Conservation (phyloP, 2,113 vertebrate species). For the Pseudonaja textilis region DNA sequence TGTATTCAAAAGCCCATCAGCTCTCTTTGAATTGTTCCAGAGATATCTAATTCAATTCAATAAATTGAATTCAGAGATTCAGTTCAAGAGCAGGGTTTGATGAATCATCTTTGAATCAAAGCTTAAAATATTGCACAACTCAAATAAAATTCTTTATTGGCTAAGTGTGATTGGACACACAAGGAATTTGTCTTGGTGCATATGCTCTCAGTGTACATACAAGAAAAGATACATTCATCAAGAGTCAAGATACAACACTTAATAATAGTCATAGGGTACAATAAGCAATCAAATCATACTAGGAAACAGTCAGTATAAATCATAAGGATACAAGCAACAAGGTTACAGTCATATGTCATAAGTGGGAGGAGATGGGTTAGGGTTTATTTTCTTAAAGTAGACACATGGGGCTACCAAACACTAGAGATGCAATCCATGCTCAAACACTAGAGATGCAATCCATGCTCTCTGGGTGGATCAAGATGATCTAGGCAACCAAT, state of each 20-base stretch:
- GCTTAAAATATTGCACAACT: neutral
- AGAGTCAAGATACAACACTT: too few relatives aligned
- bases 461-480: neutral
- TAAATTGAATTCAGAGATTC: neutral
- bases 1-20: neutral
- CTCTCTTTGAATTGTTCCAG: neutral
- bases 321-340: too few relatives aligned
- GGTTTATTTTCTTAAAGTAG: neutral
- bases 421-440: neutral
- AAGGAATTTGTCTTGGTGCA: too few relatives aligned
- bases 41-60: neutral
- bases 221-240: too few relatives aligned
- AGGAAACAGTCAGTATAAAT: too few relatives aligned
- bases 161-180: too few relatives aligned
- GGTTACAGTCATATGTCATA: too few relatives aligned
- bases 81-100: neutral
- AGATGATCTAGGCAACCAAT: neutral
- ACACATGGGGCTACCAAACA: neutral
- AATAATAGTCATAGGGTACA: too few relatives aligned
- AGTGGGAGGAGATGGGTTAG: too few relatives aligned
- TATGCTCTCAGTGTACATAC: too few relatives aligned
- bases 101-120: neutral
- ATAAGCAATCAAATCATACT: too few relatives aligned
- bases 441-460: neutral
- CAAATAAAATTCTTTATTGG: neutral